phyloP scores from a whole-genome alignment of 2,113 vertebrate species.

The Vidua chalybeata region DNA sequence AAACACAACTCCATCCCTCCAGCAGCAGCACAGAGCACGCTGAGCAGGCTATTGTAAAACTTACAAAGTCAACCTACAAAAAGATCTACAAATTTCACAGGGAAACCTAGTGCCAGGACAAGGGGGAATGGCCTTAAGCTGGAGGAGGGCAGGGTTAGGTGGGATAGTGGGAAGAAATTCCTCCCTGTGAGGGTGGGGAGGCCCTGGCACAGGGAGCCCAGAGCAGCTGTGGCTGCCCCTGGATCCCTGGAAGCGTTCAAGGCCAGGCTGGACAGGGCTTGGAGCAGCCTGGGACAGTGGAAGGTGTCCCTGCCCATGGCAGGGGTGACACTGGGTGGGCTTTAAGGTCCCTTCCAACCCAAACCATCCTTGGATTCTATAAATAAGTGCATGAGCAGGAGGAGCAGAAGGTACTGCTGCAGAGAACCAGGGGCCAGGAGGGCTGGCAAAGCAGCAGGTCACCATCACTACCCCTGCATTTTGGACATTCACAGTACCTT shows the following conservation, averaged over 20 bases:
- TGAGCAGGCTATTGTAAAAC: neutral
- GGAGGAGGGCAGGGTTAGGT: neutral
- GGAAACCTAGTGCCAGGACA: neutral
- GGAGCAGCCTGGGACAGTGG: neutral
- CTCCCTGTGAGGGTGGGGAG: rapidly evolving
- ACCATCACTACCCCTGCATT: rapidly evolving
- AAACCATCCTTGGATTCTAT: too few relatives aligned
- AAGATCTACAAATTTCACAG: neutral
- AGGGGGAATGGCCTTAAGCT: neutral
- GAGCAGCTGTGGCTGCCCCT: neutral
- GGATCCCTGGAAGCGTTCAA: neutral
- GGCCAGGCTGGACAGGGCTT: rapidly evolving
- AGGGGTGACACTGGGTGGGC: neutral
- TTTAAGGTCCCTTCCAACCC: neutral
- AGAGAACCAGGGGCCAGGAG: neutral
- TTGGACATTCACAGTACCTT: conserved; percentile 75
- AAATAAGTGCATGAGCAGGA: neutral
- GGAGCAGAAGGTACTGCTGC: neutral
- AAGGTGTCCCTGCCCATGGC: neutral
- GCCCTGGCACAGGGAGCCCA: neutral
- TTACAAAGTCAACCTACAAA: neutral
- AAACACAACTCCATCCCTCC: neutral
- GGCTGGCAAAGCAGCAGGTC: neutral
- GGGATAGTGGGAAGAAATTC: neutral
- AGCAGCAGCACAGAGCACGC: neutral